Base-by-base conservation (phyloP, 53 echinoderm and acorn worm genomes). In the Zoroaster sp. region DNA sequence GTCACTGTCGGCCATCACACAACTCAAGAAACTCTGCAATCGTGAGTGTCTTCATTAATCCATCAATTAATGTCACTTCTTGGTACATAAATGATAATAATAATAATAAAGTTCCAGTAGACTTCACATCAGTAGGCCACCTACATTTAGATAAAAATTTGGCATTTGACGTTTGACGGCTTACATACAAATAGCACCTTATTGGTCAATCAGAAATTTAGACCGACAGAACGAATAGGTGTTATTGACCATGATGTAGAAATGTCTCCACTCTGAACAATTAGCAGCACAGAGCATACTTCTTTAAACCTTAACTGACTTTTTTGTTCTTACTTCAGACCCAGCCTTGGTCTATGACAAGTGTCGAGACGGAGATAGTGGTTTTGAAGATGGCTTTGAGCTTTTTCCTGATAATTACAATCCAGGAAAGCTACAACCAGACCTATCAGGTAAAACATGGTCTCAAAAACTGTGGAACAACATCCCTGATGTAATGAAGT, bases 11-110 rank as follows among this genome's bases (percentile, higher is more conserved):
- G 87, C 97, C 23, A 97, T 97, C 72, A 95, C 95, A 7, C 95
- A 93, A 55, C 95, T 97, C 69, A 97, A 95, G 91, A 97, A 97
- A 91, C 80, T 97, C 35, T 97, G 97, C 92, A 97, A 97, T 94
- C 92, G 97, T 97, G 74, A 95, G 97, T 97, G 28, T 59, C 63
- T 0, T n/a, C n/a, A n/a, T n/a, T n/a, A n/a, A n/a, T n/a, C n/a
- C n/a, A n/a, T n/a, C n/a, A n/a, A n/a, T n/a, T n/a, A n/a, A n/a
- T n/a, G n/a, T n/a, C n/a, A n/a, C n/a, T n/a, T n/a, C n/a, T n/a
- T n/a, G n/a, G n/a, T n/a, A n/a, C n/a, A n/a, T n/a, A n/a, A n/a
- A n/a, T n/a, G n/a, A n/a, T n/a, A n/a, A n/a, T n/a, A n/a, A n/a
- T n/a, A n/a, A n/a, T n/a, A n/a, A n/a, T n/a, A n/a, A n/a, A n/a